Evolutionary conservation across 1,140 invertebrate species (phyloP).

Genomic region (Drosophila lini): DNA sequence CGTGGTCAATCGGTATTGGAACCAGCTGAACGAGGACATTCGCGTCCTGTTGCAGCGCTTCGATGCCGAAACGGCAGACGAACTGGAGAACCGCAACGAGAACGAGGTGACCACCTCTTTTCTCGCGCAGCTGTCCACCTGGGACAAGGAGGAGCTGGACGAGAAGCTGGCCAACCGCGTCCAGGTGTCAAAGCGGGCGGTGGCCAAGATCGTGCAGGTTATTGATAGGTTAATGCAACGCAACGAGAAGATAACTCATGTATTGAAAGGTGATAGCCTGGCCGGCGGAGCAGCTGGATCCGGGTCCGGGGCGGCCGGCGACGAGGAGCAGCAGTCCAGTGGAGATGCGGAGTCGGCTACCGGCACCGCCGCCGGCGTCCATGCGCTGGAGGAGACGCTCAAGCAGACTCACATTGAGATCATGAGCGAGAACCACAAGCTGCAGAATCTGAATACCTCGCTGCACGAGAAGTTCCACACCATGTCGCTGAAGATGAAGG

Average conservation of each 20-base stretch:
- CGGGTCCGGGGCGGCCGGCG: conserved; percentile 16
- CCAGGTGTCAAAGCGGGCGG: conserved; percentile 95
- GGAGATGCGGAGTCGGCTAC: conserved; percentile 31
- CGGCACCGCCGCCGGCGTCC: conserved; percentile 22
- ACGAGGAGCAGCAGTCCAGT: conserved; percentile 25
- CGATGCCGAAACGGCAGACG: conserved; percentile 98
- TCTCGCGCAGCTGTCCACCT: conserved; percentile 97
- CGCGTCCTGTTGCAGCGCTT: conserved; percentile 96
- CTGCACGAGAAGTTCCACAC: conserved; percentile 97
- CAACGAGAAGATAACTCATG: conserved; percentile 95
- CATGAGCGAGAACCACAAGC: conserved; percentile 94
- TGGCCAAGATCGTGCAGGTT: conserved; percentile 97
- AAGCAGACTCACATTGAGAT: conserved; percentile 93
- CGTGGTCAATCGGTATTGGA: conserved; percentile 99
- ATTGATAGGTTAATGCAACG: conserved; percentile 97
- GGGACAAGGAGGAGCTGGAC: conserved; percentile 98
- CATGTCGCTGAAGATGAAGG: conserved; percentile 95
- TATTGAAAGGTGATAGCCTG: conserved; percentile 91
- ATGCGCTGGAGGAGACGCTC: conserved; percentile 91
- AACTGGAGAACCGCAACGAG: conserved; percentile 98
- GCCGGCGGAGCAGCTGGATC: conserved; percentile 36
- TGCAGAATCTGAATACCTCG: conserved; percentile 96
- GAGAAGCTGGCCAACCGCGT: conserved; percentile 97
- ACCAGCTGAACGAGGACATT: conserved; percentile 98
- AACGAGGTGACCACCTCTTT: conserved; percentile 98